Evolutionary conservation across 1,140 invertebrate species (phyloP).

Genomic region (Luehdorfia chinensis): DNA sequence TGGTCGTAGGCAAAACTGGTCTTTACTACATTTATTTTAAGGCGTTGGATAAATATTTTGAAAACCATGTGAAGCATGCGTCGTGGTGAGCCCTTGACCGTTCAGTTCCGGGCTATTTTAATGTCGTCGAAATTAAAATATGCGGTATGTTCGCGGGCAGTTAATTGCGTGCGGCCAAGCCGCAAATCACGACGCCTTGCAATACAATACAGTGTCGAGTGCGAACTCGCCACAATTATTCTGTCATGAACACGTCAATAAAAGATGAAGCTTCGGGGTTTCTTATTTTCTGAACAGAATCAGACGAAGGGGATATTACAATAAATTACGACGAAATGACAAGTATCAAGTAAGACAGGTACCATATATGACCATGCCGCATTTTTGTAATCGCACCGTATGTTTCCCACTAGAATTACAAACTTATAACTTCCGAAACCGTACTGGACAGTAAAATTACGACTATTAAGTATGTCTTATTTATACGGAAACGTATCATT

Average conservation of each 20-base stretch:
- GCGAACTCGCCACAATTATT: slow-evolving; percentile 15
- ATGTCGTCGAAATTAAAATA: slow-evolving; percentile 54
- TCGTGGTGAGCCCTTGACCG: slow-evolving; percentile 27
- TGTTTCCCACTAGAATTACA: slow-evolving; percentile 9
- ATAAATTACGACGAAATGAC: slow-evolving; percentile 14
- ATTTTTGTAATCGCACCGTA: slow-evolving; percentile 9
- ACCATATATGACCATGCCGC: slow-evolving; percentile 7
- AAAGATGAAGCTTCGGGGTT: slow-evolving; percentile 7
- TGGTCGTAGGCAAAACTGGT: too few relatives aligned
- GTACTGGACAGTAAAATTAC: slow-evolving; percentile 26
- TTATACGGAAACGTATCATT: slow-evolving; percentile 34
- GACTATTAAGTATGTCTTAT: slow-evolving; percentile 35
- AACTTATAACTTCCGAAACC: slow-evolving; percentile 34
- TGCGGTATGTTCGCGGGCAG: slow-evolving; percentile 1
- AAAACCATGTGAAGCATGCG: slow-evolving; percentile 13
- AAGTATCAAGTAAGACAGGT: slow-evolving; percentile 6
- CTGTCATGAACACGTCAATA: slow-evolving; percentile 15
- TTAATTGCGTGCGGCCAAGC: slow-evolving; percentile 17
- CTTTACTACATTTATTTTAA: too few relatives aligned
- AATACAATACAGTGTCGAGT: slow-evolving; percentile 9
- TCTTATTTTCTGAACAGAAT: slow-evolving; percentile 1
- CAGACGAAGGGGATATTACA: slow-evolving; percentile 5
- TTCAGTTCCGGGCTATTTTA: slow-evolving; percentile 58
- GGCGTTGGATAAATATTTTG: too few relatives aligned
- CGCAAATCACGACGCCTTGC: slow-evolving; percentile 34